Evolutionary conservation across 2,888 invertebrate genomes (phyloP).

Genomic region (Trichogramma dendrolimi): DNA sequence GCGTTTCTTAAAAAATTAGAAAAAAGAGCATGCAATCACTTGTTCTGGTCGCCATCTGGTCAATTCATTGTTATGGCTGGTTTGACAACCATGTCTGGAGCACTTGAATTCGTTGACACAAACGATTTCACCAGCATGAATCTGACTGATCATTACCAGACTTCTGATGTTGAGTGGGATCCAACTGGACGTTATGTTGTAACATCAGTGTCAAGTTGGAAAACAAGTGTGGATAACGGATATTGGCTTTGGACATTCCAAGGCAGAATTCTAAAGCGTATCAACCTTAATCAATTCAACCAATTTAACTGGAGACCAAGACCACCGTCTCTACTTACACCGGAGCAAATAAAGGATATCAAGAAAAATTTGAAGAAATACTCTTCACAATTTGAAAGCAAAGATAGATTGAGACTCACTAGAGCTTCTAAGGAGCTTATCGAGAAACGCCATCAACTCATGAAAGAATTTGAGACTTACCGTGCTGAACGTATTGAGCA

Average conservation of each 20-base stretch:
- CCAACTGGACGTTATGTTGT: constrained; percentile 97
- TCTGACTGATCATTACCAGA: constrained; percentile 87
- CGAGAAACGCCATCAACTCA: constrained; percentile 82
- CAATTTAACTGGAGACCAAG: constrained; percentile 95
- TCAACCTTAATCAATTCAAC: constrained; percentile 88
- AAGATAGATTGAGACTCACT: constrained; percentile 88
- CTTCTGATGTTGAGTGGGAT: constrained; percentile 98
- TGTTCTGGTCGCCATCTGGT: constrained; percentile 95
- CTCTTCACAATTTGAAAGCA: constrained; percentile 91
- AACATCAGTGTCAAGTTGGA: constrained; percentile 92
- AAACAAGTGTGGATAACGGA: constrained; percentile 85
- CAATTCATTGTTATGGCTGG: constrained; percentile 94
- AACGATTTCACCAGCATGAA: constrained; percentile 95
- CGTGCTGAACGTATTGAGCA: constrained; percentile 70
- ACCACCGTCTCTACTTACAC: constrained; percentile 77
- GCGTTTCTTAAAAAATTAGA: constrained; percentile 72
- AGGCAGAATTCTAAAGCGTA: constrained; percentile 71
- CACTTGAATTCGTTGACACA: constrained; percentile 91
- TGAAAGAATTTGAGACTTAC: constrained; percentile 82
- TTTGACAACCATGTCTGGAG: constrained; percentile 76
- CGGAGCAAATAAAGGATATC: constrained; percentile 87
- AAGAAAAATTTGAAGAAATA: constrained; percentile 97
- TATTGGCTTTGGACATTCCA: constrained; percentile 99
- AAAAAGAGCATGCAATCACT: constrained; percentile 81
- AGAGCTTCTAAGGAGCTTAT: constrained; percentile 93